Base-by-base conservation (phyloP, 2,113 vertebrate genomes). In the Irena cyanogastra region DNA sequence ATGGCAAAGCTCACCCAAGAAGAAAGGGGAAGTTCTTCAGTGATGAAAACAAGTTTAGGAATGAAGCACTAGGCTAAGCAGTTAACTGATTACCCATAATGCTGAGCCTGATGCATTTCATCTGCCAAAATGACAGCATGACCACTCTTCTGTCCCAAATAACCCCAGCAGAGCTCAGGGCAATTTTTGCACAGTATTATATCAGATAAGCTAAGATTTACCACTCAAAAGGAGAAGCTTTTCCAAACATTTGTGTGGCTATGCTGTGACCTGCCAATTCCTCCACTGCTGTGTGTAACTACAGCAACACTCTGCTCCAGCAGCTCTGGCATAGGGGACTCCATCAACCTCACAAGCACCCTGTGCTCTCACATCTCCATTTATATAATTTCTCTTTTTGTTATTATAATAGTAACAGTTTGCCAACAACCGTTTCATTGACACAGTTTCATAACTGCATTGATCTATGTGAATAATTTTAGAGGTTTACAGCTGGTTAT, bases 71-170 rank as follows among this genome's bases (percentile, higher is more conserved):
- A 2, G 6, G 22, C 41, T 76, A 76, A 61, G 56, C 23, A 65
- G 24, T 56, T 69, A 61, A 20, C 13, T 35, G 42, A 53, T 69
- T 4, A 1, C 31, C 9, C 33, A 16, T 35, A 60, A 21, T 16
- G 50, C 37, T 8, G 61, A 76, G 17, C 3, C 16, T 0, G 0
- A 47, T 16, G 53, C 44, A 52, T 23, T 68, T n/a, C 57, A 31
- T 16, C 78, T 49, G 17, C 52, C 78, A 76, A 93, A 85, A 52
- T 9, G 15, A 41, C 37, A 60, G 28, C 23, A 37, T 3, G 0
- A 72, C 52, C 44, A 17, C 59, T 39, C 13, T 19, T 56, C 13
- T 49, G 24, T 57, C 53, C 57, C 26, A 65, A 12, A 53, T 37
- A 94, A 72, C 28, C 2, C 3, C 57, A 71, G 16, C 4, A 2